Base-by-base conservation (phyloP, 2,113 vertebrate species). In the Microcebus jonahi region DNA sequence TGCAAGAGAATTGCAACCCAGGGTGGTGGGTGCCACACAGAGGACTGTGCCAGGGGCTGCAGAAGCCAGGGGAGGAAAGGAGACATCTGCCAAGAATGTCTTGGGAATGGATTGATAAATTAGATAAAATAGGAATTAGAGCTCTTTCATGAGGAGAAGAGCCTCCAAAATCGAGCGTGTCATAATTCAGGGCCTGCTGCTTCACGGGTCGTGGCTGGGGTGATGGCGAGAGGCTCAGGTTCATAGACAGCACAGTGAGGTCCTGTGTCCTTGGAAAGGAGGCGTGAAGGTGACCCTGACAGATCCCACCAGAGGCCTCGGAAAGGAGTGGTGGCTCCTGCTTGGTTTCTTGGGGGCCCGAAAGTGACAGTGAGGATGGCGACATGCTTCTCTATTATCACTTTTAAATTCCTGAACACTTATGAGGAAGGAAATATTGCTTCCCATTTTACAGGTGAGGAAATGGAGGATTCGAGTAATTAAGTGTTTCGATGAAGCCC, bases 221-320 rank as follows among this genome's bases (percentile, higher is more conserved):
- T 45, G 21, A 50, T 3, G 2, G 10, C 4, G 50, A 75, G 57
- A 57, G 50, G 18, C 14, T 48, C 23, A 18, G 31, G 42, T 45
- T 57, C 8, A 4, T 21, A 2, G 13, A 2, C 8, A 59, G 20
- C 10, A 8, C 18, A 5, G 0, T 2, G 71, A 36, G 48, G 17
- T 39, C 39, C 31, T 8, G 7, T 2, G 18, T 67, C 59, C 42
- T 68, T 31, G 14, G 55, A 29, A 14, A 17, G 23, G 20, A 39
- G 68, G 63, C 7, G 3, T 0, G 15, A 36, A 21, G 39, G 61
- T 6, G n/a, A 2, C 5, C 11, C 81, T 50, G 57, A 18, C 1
- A 29, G n/a, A 17, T 7, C n/a, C 61, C 27, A 21, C 11, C 5
- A 23, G 75, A 31, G 21, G 42, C 3, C 42, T 65, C 50, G 20